Conservation (phyloP, 2,113 vertebrate species). For the Gasterosteus aculeatus region DNA sequence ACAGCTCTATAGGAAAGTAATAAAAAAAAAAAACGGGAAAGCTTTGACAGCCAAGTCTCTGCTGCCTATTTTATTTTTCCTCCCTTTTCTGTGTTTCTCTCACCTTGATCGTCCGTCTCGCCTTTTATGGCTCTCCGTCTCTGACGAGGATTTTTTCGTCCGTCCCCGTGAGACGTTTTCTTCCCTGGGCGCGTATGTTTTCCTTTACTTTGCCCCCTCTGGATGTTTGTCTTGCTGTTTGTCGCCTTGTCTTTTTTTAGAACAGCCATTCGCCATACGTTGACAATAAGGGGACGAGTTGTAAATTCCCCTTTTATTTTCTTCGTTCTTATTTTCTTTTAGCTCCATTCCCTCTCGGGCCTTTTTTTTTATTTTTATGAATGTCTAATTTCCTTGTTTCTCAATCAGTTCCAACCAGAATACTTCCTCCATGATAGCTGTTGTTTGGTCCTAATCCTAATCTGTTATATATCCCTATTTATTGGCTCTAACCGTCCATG, state of each 20-base stretch:
- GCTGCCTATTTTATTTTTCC: constrained; percentile 38
- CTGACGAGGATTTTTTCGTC: background rate
- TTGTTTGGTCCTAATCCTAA: too few relatives aligned
- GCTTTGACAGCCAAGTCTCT: constrained; percentile 57
- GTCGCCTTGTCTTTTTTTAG: background rate
- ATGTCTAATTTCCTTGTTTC: too few relatives aligned
- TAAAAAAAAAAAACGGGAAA: constrained; percentile 63
- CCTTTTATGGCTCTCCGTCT: constrained; percentile 3
- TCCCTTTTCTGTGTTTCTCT: constrained; percentile 22
- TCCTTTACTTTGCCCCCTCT: background rate
- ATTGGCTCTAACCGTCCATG: constrained; percentile 32
- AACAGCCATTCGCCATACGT: background rate
- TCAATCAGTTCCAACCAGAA: too few relatives aligned
- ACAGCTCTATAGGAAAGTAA: constrained; percentile 71
- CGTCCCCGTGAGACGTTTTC: background rate
- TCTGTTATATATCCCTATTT: too few relatives aligned
- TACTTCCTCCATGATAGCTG: too few relatives aligned
- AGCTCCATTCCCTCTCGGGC: background rate
- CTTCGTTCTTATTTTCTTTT: constrained; percentile 7
- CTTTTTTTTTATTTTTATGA: too few relatives aligned
- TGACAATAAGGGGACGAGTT: background rate
- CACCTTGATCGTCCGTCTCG: constrained; percentile 34
- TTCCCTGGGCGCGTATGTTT: background rate
- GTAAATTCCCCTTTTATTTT: background rate
- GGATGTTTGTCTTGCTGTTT: background rate